phyloP scores from a whole-genome alignment of 2,113 vertebrate genomes.

The Tichodroma muraria region DNA sequence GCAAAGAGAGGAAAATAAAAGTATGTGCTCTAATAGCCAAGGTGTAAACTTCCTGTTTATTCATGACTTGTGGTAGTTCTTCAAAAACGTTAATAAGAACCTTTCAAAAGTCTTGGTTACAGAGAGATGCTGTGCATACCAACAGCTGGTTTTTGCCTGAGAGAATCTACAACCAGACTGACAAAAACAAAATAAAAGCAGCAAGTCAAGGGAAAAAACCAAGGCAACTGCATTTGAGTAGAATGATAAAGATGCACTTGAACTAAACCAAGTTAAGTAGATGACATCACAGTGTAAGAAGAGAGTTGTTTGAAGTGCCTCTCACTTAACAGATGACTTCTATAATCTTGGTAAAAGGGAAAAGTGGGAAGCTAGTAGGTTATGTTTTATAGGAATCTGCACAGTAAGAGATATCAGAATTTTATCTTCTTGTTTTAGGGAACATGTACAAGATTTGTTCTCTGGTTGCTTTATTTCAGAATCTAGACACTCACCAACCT shows the following conservation, averaged over 20 bases:
- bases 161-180: conserved; percentile 48
- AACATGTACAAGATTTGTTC: neutral
- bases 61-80: conserved; percentile 68
- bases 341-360: neutral
- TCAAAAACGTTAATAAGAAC: conserved; percentile 72
- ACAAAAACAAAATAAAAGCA: conserved; percentile 19
- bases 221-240: conserved; percentile 1
- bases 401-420: neutral
- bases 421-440: neutral
- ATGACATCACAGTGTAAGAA: conserved; percentile 6
- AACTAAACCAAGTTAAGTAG: conserved; percentile 35
- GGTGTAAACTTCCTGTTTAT: conserved; percentile 60
- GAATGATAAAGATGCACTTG: conserved; percentile 61
- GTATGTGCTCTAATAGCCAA: conserved; percentile 35
- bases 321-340: neutral
- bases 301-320: neutral
- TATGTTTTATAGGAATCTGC: neutral
- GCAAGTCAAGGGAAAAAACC: neutral
- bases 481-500: neutral
- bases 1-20: conserved; percentile 3
- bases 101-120: conserved; percentile 79
- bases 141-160: conserved; percentile 61
- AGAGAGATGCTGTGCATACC: conserved; percentile 71
- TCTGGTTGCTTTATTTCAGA: neutral
- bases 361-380: neutral